A percentile compares a stretch with the other conserved stretches of the same genome.
These are phyloP conservation scores for Hydrophis major DNA, from an alignment of 2,797 vertebrate species.

Conservation along the genomic window DNA sequence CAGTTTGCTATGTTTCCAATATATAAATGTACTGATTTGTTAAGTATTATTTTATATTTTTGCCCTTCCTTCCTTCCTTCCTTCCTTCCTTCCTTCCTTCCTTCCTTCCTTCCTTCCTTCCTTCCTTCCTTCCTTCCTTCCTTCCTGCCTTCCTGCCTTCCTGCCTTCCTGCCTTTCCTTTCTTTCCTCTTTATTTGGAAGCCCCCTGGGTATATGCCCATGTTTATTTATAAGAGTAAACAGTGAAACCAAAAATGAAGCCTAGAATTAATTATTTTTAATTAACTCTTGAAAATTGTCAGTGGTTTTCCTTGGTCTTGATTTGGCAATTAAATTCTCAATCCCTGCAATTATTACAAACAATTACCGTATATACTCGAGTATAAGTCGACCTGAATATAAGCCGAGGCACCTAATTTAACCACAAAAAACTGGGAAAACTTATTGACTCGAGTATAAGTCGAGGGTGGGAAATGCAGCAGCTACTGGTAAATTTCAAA, in stretches of 20 bases:
- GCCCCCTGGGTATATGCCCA: background rate
- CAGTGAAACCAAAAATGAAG: background rate
- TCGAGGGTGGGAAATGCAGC: too few species aligned
- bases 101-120: background rate
- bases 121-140: background rate
- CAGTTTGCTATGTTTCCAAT: background rate
- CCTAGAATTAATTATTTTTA: background rate
- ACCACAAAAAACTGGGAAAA: too few species aligned
- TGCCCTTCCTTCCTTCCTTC: background rate
- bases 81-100: background rate
- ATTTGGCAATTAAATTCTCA: background rate
- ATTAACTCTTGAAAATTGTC: background rate
- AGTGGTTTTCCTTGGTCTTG: background rate
- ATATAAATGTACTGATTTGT: background rate
- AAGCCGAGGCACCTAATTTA: too few species aligned
- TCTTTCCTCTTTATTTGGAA: background rate
- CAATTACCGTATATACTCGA: too few species aligned
- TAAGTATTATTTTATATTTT: background rate
- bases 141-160: background rate
- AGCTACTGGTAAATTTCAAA: too few species aligned
- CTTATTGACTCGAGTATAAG: too few species aligned
- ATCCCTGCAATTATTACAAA: background rate
- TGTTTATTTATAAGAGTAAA: background rate
- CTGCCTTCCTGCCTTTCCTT: too few species aligned
- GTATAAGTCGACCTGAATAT: too few species aligned